Evolutionary conservation across 2,888 invertebrate species (phyloP).

Genomic region (Gonocerus acuteangulatus): DNA sequence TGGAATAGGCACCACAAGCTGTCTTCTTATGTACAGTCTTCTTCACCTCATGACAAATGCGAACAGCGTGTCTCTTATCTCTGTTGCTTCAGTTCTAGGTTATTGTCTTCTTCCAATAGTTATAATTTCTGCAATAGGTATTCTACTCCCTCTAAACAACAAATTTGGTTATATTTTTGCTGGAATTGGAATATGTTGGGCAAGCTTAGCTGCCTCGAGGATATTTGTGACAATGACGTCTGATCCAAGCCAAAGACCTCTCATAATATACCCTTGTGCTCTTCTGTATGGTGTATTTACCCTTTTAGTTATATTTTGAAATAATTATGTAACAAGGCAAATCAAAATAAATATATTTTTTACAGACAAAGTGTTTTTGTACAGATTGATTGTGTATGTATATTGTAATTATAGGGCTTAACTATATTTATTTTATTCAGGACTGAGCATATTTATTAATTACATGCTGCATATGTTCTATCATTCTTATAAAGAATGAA

Average conservation of each 20-base stretch:
- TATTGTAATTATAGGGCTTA: too few relatives aligned
- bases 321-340: not conserved
- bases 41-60: constrained; percentile 70
- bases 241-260: constrained; percentile 70
- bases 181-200: constrained; percentile 70
- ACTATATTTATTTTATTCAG: too few relatives aligned
- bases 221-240: constrained; percentile 79
- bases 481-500: too few relatives aligned
- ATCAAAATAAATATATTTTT: constrained; percentile 16
- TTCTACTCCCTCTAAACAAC: constrained; percentile 65
- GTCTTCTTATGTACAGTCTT: constrained; percentile 79
- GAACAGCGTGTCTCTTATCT: constrained; percentile 64
- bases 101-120: constrained; percentile 91
- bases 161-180: constrained; percentile 62
- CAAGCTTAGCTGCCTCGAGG: constrained; percentile 83
- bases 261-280: constrained; percentile 88
- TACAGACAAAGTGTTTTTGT: too few relatives aligned
- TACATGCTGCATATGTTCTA: too few relatives aligned
- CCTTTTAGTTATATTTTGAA: constrained; percentile 79
- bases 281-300: constrained; percentile 90
- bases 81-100: constrained; percentile 81
- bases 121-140: constrained; percentile 68
- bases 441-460: too few relatives aligned
- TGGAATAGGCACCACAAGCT: constrained; percentile 82
- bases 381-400: too few relatives aligned